phyloP scores from a whole-genome alignment of 2,888 invertebrate genomes.

The Allygus modestus region DNA sequence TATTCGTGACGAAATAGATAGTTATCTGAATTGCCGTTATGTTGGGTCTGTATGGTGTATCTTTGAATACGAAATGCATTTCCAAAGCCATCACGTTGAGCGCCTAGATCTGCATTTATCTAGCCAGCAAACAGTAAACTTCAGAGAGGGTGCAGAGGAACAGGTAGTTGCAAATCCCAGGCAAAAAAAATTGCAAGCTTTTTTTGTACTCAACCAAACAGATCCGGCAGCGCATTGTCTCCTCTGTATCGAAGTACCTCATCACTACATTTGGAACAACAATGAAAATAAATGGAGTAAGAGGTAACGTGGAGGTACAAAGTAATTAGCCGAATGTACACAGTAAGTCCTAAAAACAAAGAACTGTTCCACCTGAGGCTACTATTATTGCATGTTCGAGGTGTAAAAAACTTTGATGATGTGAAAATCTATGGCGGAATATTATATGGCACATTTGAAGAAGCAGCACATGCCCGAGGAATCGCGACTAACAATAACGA shows the following conservation, averaged over 20 bases:
- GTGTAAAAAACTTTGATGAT: constrained; percentile 19
- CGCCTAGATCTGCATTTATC: background rate
- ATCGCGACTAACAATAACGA: constrained; percentile 31
- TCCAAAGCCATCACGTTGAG: background rate
- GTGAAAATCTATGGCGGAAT: background rate
- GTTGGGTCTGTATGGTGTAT: background rate
- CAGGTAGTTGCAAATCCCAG: too few species aligned
- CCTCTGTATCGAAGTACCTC: background rate
- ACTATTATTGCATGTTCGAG: constrained; percentile 13
- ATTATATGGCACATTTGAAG: background rate
- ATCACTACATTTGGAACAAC: constrained; percentile 33
- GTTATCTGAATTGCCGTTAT: background rate
- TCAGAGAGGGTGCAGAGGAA: background rate
- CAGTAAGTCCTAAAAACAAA: constrained; percentile 36
- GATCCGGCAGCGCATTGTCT: background rate
- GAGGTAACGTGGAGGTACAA: background rate
- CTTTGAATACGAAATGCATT: constrained; percentile 9
- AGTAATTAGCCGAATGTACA: constrained; percentile 12
- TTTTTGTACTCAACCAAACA: background rate
- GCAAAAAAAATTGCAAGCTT: background rate
- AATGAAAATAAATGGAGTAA: background rate
- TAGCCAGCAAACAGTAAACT: background rate
- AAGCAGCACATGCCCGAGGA: background rate
- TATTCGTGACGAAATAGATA: background rate
- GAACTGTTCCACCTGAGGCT: constrained; percentile 9